Conservation (phyloP, 2,888 invertebrate species). For the Trachelus troglodyta region DNA sequence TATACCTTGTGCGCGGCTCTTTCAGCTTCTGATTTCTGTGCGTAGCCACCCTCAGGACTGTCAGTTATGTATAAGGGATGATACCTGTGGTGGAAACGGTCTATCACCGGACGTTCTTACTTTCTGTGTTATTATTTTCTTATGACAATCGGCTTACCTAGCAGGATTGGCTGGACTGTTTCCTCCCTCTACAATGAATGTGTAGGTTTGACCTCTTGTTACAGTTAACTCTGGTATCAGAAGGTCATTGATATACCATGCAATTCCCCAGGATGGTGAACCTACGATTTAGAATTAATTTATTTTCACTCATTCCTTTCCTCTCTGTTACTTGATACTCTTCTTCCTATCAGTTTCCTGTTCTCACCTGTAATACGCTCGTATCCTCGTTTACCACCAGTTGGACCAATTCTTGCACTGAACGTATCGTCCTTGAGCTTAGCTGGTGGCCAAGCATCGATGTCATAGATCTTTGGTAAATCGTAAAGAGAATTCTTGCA, state of each 20-base stretch:
- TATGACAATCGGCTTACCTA: slow-evolving; percentile 65
- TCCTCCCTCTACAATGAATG: slow-evolving; percentile 88
- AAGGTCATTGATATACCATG: slow-evolving; percentile 92
- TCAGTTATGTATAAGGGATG: slow-evolving; percentile 94
- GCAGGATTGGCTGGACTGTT: slow-evolving; percentile 83
- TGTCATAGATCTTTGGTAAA: slow-evolving; percentile 70
- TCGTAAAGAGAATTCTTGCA: slow-evolving; percentile 78
- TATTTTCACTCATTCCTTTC: background rate
- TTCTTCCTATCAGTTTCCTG: background rate
- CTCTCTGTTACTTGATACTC: background rate
- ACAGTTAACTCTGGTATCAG: slow-evolving; percentile 91
- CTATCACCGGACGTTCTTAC: background rate
- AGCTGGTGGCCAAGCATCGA: slow-evolving; percentile 78
- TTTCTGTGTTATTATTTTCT: background rate
- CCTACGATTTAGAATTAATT: slow-evolving; percentile 60
- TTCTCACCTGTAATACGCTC: slow-evolving; percentile 78
- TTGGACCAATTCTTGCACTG: slow-evolving; percentile 84
- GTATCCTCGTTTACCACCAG: slow-evolving; percentile 85
- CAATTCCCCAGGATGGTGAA: slow-evolving; percentile 87
- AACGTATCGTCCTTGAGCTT: slow-evolving; percentile 74
- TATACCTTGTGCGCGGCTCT: slow-evolving; percentile 79
- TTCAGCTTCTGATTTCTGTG: slow-evolving; percentile 79
- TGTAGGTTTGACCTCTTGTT: slow-evolving; percentile 87
- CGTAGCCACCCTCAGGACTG: slow-evolving; percentile 86
- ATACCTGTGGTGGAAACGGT: slow-evolving; percentile 69